Percentiles rank a stretch among this genome's conserved stretches.
These are phyloP conservation scores for Myrmecobius fasciatus DNA, from an alignment of 2,113 vertebrate species.

Conservation along the genomic window DNA sequence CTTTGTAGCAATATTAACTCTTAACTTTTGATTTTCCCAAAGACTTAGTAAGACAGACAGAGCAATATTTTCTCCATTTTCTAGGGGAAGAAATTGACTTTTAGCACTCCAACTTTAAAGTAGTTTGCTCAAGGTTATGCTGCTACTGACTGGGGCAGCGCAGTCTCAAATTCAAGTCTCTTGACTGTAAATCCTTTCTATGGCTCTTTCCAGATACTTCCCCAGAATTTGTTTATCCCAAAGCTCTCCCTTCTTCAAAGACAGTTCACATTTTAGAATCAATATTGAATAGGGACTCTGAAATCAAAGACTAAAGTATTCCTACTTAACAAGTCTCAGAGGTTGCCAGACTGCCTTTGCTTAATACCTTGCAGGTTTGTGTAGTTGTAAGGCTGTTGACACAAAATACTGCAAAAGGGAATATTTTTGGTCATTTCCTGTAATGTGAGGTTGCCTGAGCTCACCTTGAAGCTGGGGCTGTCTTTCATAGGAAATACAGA, in stretches of 20 bases:
- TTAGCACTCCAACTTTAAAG: not conserved
- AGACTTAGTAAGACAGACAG: not conserved
- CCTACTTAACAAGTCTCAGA: not conserved
- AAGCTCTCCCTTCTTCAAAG: not conserved
- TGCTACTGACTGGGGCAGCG: not conserved
- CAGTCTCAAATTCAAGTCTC: not conserved
- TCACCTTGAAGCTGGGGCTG: not conserved
- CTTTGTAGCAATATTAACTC: not conserved
- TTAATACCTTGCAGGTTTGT: not conserved
- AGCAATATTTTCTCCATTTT: not conserved
- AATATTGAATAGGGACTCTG: not conserved
- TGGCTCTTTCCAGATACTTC: not conserved
- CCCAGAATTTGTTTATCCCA: not conserved
- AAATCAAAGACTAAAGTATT: not conserved
- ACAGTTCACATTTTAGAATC: not conserved
- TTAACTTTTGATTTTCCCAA: not conserved
- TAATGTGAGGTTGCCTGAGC: not conserved
- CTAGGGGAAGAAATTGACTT: not conserved
- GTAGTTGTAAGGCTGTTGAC: not conserved
- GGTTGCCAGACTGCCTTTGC: not conserved
- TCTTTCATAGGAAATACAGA: not conserved
- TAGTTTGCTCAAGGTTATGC: not conserved
- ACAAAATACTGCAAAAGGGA: not conserved
- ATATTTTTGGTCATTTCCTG: not conserved
- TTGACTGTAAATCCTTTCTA: not conserved